A percentile compares a stretch with the other conserved stretches of the same genome.
Evolutionary conservation across 1,140 invertebrate genomes (phyloP).

Genomic region (Galendromus occidentalis): DNA sequence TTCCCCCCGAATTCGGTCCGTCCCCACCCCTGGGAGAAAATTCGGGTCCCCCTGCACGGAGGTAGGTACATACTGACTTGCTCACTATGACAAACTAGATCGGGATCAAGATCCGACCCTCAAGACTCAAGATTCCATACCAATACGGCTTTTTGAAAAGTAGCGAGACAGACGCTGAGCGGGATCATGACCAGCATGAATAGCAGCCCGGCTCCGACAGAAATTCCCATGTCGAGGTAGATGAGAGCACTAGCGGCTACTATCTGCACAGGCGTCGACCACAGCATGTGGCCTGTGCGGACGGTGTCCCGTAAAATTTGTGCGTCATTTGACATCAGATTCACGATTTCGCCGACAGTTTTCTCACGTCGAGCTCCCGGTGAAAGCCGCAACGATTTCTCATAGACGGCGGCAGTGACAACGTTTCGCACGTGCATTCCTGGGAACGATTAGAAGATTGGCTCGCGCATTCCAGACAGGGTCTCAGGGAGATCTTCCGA

Average conservation of each 20-base stretch:
- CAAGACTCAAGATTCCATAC: no score
- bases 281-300: slow-evolving; percentile 79
- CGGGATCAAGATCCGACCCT: no score
- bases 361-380: slow-evolving; percentile 30
- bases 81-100: no score
- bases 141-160: neutral
- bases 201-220: neutral
- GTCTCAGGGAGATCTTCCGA: no score
- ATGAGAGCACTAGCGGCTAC: neutral
- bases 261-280: slow-evolving; percentile 85
- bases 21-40: no score
- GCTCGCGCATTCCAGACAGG: no score
- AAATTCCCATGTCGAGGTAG: neutral
- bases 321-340: slow-evolving; percentile 70
- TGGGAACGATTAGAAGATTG: neutral
- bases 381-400: slow-evolving; percentile 24
- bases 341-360: slow-evolving; percentile 73
- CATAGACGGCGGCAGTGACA: slow-evolving; percentile 21
- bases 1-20: no score
- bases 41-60: no score
- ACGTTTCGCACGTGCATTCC: slow-evolving; percentile 21
- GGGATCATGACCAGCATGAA: neutral
- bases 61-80: no score
- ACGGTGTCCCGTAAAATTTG: slow-evolving; percentile 63
- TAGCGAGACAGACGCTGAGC: neutral